Evolutionary conservation across 2,797 vertebrate species (phyloP), one percentile per base, ranked within the genome.

Genomic region (Periophthalmus magnuspinnatus): DNA sequence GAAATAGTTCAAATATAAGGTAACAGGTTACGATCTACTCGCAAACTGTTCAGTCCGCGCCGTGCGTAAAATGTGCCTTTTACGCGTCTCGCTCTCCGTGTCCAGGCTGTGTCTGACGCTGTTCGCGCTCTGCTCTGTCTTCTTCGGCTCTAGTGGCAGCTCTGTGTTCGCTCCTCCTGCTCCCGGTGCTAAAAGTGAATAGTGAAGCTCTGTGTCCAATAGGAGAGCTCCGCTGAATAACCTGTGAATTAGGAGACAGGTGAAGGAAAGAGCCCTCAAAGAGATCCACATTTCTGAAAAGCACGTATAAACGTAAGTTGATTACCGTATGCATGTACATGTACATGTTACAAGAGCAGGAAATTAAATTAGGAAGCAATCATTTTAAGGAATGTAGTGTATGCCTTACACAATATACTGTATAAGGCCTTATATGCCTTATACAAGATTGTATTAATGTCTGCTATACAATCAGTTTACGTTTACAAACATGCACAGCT

Each of bases 1-100:
- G 32, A 17, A 59, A 21, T 5, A 41, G 8, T 58, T 34, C 14
- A n/a, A 52, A 72, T 54, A 11, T 1, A 60, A 41, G 16, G 32
- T 47, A n/a, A 9, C 8, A 38, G 5, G 14, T 55, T 38, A 14
- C 70, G 17, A 61, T 66, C 13, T 14, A 48, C 67, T 21, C 21
- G 11, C 19, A n/a, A 17, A 41, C 13, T 58, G 9, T 8, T 6
- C 54, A 7, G 28, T 54, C 62, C 57, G 38, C 28, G 14, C 60
- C 34, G 67, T 60, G 86, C 81, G 86, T 83, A 81, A 84, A 57
- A 67, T 16, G 60, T 67, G 76, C 63, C 70, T 75, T 79, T 87
- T 77, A 81, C 80, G 84, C 84, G 64, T 72, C n/a, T 19, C 17
- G 14, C 63, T 45, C 69, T 28, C 28, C 5, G 13, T 2, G 21